Evolutionary conservation across 2,113 vertebrate species (phyloP).

Genomic region (Cephalopterus ornatus): DNA sequence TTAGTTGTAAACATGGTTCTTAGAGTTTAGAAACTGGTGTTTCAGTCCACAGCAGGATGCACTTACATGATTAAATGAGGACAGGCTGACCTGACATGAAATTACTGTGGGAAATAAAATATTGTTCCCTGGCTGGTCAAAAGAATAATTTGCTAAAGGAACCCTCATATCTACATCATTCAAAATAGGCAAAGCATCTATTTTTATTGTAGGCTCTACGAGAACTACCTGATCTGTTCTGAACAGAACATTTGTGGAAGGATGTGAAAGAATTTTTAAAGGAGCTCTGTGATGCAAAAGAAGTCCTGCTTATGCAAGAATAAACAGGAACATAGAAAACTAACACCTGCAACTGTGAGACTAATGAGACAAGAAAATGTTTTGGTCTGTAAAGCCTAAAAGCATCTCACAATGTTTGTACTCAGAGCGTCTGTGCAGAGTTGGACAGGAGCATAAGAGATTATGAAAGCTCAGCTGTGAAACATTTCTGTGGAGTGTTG

Average conservation of each 20-base stretch:
- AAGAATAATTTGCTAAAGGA: not conserved
- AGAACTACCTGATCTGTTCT: not conserved
- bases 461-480: not conserved
- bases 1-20: not conserved
- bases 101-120: not conserved
- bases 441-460: not conserved
- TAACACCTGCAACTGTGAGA: not conserved
- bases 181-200: not conserved
- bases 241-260: not conserved
- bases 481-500: not conserved
- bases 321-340: not conserved
- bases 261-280: not conserved
- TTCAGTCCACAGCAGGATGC: not conserved
- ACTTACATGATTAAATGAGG: not conserved
- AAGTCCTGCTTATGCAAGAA: not conserved
- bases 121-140: not conserved
- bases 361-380: not conserved
- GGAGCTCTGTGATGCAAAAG: not conserved
- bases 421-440: not conserved
- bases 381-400: not conserved
- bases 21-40: not conserved
- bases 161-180: not conserved
- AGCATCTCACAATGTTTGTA: not conserved
- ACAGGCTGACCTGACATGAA: not conserved
- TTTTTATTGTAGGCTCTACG: not conserved